Evolutionary conservation across 2,113 vertebrate species (phyloP), one percentile per base, ranked within the genome.

Genomic region (Percopsis transmontana): DNA sequence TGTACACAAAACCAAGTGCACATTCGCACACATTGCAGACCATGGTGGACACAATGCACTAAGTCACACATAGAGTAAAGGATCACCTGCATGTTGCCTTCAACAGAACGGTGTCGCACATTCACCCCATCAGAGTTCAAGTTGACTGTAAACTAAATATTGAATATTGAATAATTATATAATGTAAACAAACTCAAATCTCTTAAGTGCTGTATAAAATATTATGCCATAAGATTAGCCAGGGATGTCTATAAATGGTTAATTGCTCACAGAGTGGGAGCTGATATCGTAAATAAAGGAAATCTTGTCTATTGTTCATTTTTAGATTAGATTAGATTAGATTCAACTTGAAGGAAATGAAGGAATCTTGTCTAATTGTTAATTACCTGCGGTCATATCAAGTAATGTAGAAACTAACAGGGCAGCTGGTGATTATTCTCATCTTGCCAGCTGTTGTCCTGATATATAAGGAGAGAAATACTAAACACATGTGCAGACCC

Each of bases 361-460:
- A 33, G 27, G 27, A 33, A 33, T 33, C 5, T 33, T 33, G 27
- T 33, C 5, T 33, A 33, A 33, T 33, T 33, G 27, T 33, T 33
- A 33, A 33, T 33, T 33, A 33, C 5, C 15, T 47, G 45, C 15
- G 45, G 15, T 18, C n/a, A 15, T 47, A 68, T 57, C 20, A 63
- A 23, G 57, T 27, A 47, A 44, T 11, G 33, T 16, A 59, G 10
- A 64, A 52, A 45, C 39, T 27, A 1, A 21, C 13, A 61, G 12
- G 0, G 58, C 57, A 56, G 9, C 50, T 21, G 15, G 16, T 68
- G 58, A 48, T 61, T 52, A 38, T 42, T 68, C 40, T 68, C 1
- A 2, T 18, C 20, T 23, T 47, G 53, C 19, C 48, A 39, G 24
- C 60, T 61, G 55, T 20, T 61, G 55, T 20, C 3, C n/a, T 40